Percentiles rank a stretch among this genome's conserved stretches.
Conservation (phyloP, 2,113 vertebrate genomes). For the Xyliphius kryptos region DNA sequence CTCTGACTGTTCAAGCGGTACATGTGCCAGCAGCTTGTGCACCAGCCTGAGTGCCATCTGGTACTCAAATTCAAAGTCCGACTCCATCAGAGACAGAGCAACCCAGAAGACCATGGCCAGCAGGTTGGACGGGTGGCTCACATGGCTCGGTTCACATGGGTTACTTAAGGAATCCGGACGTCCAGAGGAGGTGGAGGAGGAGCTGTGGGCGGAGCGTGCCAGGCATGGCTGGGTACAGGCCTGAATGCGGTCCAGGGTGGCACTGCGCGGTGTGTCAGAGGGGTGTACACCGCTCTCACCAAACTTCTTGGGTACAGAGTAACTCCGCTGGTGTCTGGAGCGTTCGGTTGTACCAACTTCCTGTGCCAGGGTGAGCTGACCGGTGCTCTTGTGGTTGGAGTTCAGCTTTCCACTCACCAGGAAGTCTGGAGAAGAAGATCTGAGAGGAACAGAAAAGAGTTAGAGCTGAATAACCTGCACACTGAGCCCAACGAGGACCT, state of each 20-base stretch:
- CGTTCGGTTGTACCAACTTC: slow-evolving; percentile 78
- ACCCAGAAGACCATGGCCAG: slow-evolving; percentile 97
- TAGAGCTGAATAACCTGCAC: too few relatives aligned
- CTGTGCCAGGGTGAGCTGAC: slow-evolving; percentile 84
- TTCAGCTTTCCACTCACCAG: slow-evolving; percentile 81
- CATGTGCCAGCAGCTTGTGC: slow-evolving; percentile 84
- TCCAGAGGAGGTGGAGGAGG: slow-evolving; percentile 75
- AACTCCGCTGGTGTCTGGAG: slow-evolving; percentile 89
- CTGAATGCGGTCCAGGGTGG: slow-evolving; percentile 93
- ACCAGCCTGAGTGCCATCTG: slow-evolving; percentile 89
- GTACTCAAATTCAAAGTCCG: slow-evolving; percentile 98
- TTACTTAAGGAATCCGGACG: slow-evolving; percentile 76
- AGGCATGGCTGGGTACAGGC: slow-evolving; percentile 88
- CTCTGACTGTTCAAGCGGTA: slow-evolving; percentile 89
- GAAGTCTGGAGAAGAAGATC: slow-evolving; percentile 91
- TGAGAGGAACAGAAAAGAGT: too few relatives aligned
- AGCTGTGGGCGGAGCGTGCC: slow-evolving; percentile 72
- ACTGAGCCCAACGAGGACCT: too few relatives aligned
- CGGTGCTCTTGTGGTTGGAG: slow-evolving; percentile 88
- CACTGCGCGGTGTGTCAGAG: slow-evolving; percentile 86
- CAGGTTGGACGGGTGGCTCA: slow-evolving; percentile 86
- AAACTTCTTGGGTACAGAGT: slow-evolving; percentile 96
- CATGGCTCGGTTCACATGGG: slow-evolving; percentile 76
- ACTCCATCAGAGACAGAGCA: slow-evolving; percentile 94
- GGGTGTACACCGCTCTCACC: slow-evolving; percentile 78